phyloP scores from a whole-genome alignment of 1,140 invertebrate species.

The Temnothorax longispinosus region DNA sequence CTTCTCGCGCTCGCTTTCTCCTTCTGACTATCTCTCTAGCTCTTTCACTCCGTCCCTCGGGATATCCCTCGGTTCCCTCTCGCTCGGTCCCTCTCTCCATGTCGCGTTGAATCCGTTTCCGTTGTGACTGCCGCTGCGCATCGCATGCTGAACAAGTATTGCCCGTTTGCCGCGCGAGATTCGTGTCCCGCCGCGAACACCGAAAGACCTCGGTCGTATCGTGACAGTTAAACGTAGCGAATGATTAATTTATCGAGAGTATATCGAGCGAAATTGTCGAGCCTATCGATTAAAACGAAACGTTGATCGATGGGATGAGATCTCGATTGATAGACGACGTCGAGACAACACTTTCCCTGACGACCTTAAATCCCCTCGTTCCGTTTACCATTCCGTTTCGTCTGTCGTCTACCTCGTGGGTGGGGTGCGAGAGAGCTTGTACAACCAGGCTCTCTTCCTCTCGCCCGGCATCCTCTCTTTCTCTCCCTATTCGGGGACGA shows the following conservation, averaged over 20 bases:
- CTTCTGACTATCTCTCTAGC: slow-evolving; percentile 69
- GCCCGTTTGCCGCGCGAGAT: slow-evolving; percentile 62
- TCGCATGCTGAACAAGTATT: slow-evolving; percentile 78
- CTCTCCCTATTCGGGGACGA: slow-evolving; percentile 81
- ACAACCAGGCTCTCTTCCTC: slow-evolving; percentile 80
- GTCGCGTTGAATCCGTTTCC: slow-evolving; percentile 84
- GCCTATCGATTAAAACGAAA: not conserved
- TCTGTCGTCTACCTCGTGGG: slow-evolving; percentile 83
- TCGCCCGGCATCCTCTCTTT: slow-evolving; percentile 49
- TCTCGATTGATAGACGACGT: not conserved
- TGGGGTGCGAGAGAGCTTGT: slow-evolving; percentile 81
- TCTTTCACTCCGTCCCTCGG: slow-evolving; percentile 70
- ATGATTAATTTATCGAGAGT: not conserved
- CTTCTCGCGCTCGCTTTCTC: slow-evolving; percentile 75
- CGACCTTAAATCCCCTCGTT: slow-evolving; percentile 82
- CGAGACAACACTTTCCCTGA: slow-evolving; percentile 67
- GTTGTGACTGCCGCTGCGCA: slow-evolving; percentile 83
- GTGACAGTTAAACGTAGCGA: not conserved
- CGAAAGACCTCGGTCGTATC: not conserved
- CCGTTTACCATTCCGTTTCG: slow-evolving; percentile 86
- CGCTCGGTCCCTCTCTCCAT: slow-evolving; percentile 75
- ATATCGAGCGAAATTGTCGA: not conserved
- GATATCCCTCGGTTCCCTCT: slow-evolving; percentile 70
- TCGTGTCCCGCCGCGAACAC: not conserved
- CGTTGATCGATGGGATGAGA: not conserved